Conservation (phyloP, 2,113 vertebrate species). For the Mixornis gularis region DNA sequence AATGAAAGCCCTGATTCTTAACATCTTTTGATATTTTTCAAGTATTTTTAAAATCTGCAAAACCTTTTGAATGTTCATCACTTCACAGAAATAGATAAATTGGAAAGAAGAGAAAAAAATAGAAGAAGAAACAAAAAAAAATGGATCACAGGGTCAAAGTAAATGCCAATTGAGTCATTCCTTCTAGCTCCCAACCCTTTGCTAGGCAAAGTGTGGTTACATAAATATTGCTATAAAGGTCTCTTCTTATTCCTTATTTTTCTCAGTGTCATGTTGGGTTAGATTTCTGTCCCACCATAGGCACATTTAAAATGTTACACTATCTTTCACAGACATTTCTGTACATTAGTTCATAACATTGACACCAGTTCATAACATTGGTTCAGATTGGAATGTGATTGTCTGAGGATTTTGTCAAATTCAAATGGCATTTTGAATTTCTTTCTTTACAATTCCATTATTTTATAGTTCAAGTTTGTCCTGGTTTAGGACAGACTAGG, state of each 20-base stretch:
- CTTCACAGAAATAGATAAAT: background rate
- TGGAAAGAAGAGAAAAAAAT: background rate
- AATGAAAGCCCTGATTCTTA: background rate
- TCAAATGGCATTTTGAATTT: background rate
- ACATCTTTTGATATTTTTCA: background rate
- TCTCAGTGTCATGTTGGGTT: background rate
- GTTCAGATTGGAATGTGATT: background rate
- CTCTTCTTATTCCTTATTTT: background rate
- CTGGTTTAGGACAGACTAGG: too few species aligned
- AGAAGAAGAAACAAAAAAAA: background rate
- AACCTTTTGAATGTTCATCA: background rate
- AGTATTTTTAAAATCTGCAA: background rate
- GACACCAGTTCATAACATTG: background rate
- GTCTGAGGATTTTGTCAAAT: background rate
- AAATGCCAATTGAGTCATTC: background rate
- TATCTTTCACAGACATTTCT: background rate
- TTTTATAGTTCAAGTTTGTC: background rate
- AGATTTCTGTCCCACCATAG: background rate
- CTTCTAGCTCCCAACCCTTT: background rate
- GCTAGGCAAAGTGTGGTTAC: fast-evolving
- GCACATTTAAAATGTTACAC: background rate
- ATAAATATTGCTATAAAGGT: background rate
- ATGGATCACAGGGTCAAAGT: background rate
- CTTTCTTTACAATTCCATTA: background rate
- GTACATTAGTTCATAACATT: background rate